Evolutionary conservation across 2,797 vertebrate species (phyloP).

Genomic region (Denticeps clupeoides): DNA sequence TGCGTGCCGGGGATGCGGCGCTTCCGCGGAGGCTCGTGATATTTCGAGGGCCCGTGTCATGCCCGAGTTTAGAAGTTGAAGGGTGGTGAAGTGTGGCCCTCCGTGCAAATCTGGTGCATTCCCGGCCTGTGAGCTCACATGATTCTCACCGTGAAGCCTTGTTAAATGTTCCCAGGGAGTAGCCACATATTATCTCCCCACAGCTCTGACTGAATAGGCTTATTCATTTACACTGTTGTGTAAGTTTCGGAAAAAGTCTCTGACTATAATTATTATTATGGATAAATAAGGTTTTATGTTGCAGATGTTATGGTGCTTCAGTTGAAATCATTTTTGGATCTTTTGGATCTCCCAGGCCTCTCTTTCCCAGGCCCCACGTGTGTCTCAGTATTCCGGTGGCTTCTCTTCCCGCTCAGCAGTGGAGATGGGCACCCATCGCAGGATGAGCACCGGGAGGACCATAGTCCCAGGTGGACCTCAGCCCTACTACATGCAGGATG

Average conservation of each 20-base stretch:
- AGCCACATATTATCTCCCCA: too few species aligned
- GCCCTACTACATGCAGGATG: slow-evolving; percentile 21
- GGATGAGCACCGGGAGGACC: slow-evolving; percentile 39
- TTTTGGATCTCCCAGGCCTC: background rate
- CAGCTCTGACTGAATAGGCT: too few species aligned
- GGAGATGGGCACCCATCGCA: slow-evolving; percentile 58
- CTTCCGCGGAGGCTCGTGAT: slow-evolving; percentile 22
- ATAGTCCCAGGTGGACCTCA: slow-evolving; percentile 12
- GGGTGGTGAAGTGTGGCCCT: slow-evolving; percentile 13
- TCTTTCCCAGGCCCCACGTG: slow-evolving; percentile 47
- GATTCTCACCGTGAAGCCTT: too few species aligned
- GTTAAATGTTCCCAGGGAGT: too few species aligned
- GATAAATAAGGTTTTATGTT: too few species aligned
- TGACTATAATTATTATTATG: too few species aligned
- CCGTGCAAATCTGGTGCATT: slow-evolving; percentile 22
- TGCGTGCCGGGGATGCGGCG: slow-evolving; percentile 21
- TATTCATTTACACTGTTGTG: too few species aligned
- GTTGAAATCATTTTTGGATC: too few species aligned
- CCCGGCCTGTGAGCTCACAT: slow-evolving; percentile 2
- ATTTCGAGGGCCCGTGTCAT: slow-evolving; percentile 21
- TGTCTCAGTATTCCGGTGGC: slow-evolving; percentile 43
- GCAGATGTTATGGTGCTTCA: too few species aligned
- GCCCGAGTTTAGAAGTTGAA: slow-evolving; percentile 21
- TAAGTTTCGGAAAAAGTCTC: too few species aligned
- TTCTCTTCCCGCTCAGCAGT: slow-evolving; percentile 78